These are phyloP conservation scores for Coremacera marginata DNA, from an alignment of 2,888 invertebrate genomes.

Conservation along the genomic window DNA sequence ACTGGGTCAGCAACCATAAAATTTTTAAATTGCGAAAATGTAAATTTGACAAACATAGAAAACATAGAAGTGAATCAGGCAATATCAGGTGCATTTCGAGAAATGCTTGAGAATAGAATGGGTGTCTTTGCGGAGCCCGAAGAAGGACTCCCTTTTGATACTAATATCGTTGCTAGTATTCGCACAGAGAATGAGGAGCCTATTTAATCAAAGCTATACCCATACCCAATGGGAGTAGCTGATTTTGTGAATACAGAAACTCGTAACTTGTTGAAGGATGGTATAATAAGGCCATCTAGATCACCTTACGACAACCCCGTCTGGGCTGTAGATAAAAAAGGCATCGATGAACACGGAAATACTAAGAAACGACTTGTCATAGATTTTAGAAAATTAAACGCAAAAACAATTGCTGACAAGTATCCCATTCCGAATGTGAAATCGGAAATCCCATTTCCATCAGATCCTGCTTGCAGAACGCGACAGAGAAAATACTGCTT, in stretches of 20 bases:
- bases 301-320: slow-evolving; percentile 39
- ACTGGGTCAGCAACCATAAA: slow-evolving; percentile 36
- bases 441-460: slow-evolving; percentile 46
- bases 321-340: slow-evolving; percentile 31
- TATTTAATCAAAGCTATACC: slow-evolving; percentile 40
- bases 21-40: slow-evolving; percentile 34
- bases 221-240: slow-evolving; percentile 43
- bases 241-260: slow-evolving; percentile 46
- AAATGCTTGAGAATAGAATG: slow-evolving; percentile 34
- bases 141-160: slow-evolving; percentile 15
- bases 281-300: slow-evolving; percentile 37
- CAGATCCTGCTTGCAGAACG: slow-evolving; percentile 43
- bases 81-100: slow-evolving; percentile 31
- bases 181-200: slow-evolving; percentile 32
- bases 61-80: slow-evolving; percentile 33
- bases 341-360: slow-evolving; percentile 8
- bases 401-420: slow-evolving; percentile 45
- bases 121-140: slow-evolving; percentile 43
- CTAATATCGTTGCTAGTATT: too few relatives aligned
- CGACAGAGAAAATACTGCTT: slow-evolving; percentile 45
- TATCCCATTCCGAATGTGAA: slow-evolving; percentile 45
- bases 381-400: slow-evolving; percentile 37
- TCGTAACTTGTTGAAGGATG: too few relatives aligned
- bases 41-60: slow-evolving; percentile 43
- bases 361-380: slow-evolving; percentile 25